A percentile compares a stretch with the other conserved stretches of the same genome.
These are phyloP conservation scores for Phataginus tetradactyla DNA, from an alignment of 2,797 vertebrate genomes.

Conservation along the genomic window DNA sequence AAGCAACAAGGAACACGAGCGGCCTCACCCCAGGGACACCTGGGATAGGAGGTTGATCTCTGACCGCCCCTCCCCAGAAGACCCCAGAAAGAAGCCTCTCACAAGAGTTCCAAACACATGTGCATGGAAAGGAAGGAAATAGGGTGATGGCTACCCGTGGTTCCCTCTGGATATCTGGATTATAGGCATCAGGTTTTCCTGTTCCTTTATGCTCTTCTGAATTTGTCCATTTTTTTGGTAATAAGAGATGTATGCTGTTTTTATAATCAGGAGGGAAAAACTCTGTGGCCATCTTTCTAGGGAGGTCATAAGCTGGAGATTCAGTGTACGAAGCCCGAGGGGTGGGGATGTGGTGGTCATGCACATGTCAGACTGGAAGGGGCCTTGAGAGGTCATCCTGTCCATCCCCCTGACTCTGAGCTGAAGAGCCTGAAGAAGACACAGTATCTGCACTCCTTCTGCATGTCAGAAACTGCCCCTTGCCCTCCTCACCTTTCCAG, in stretches of 20 bases:
- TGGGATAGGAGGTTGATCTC: background rate
- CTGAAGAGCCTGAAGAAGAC: background rate
- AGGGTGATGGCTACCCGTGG: background rate
- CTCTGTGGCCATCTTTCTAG: background rate
- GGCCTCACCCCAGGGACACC: background rate
- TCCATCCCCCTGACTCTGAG: background rate
- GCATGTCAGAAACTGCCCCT: background rate
- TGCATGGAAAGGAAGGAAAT: background rate
- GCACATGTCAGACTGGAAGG: too few species aligned
- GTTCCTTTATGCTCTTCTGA: background rate
- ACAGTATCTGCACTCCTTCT: background rate
- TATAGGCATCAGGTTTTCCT: background rate
- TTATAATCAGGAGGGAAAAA: background rate
- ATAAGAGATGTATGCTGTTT: background rate
- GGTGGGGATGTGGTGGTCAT: too few species aligned
- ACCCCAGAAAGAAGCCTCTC: background rate
- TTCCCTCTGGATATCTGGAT: background rate
- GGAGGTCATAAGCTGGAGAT: background rate
- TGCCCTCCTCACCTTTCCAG: background rate
- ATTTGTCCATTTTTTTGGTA: background rate
- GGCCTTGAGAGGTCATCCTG: background rate
- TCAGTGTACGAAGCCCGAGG: background rate
- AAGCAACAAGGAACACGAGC: background rate
- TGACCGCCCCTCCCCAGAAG: background rate
- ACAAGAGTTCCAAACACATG: background rate